Conservation (phyloP, 2,113 vertebrate species). For the Tetraodon nigroviridis region DNA sequence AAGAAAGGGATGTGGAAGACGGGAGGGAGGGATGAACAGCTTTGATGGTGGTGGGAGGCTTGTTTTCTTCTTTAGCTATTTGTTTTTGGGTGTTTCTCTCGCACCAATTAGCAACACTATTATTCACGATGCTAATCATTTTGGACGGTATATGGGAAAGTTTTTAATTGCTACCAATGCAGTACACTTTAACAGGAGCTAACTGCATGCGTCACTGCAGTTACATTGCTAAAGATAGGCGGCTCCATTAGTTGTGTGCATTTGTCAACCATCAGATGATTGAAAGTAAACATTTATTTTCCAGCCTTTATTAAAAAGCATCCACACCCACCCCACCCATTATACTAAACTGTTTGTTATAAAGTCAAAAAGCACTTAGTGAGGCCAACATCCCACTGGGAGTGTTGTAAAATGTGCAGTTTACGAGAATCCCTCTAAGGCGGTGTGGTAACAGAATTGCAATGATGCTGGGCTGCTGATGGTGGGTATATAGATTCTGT, state of each 20-base stretch:
- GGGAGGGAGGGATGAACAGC: constrained; percentile 35
- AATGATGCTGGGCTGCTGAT: too few relatives aligned
- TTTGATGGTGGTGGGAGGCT: constrained; percentile 39
- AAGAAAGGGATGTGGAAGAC: constrained; percentile 35
- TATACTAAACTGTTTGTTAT: constrained; percentile 12
- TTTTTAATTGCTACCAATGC: too few relatives aligned
- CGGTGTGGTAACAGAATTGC: background rate
- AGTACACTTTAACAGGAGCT: too few relatives aligned
- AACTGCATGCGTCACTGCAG: too few relatives aligned
- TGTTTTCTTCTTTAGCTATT: constrained; percentile 4
- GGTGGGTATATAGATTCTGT: too few relatives aligned
- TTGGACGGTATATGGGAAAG: too few relatives aligned
- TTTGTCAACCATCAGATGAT: too few relatives aligned
- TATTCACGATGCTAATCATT: background rate
- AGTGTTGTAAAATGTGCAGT: constrained; percentile 5
- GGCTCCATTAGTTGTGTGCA: too few relatives aligned
- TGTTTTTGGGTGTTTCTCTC: constrained; percentile 30
- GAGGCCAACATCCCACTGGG: constrained; percentile 22
- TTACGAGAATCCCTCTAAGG: constrained; percentile 8
- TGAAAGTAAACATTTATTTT: too few relatives aligned
- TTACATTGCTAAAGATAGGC: too few relatives aligned
- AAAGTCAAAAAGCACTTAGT: constrained; percentile 24
- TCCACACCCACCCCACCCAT: too few relatives aligned
- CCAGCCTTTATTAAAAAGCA: too few relatives aligned
- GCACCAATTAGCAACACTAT: background rate